Conservation (phyloP, 2,113 vertebrate species). For the Taxidea taxus region DNA sequence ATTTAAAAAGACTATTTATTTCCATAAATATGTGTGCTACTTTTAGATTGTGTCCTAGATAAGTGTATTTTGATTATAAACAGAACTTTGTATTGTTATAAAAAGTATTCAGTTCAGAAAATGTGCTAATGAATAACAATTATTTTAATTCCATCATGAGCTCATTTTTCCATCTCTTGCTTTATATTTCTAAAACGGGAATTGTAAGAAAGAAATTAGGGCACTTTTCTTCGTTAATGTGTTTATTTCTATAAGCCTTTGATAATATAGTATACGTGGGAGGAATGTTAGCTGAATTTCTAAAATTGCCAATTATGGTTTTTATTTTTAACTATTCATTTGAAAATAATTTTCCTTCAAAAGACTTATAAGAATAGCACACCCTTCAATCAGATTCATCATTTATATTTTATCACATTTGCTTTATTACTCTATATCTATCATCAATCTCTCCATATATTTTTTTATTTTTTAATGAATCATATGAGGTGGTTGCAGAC, state of each 20-base stretch:
- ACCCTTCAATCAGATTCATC: not conserved
- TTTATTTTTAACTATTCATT: conserved; percentile 16
- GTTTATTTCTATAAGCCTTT: not conserved
- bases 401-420: not conserved
- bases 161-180: not conserved
- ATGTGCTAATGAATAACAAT: conserved; percentile 43
- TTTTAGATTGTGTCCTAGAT: conserved; percentile 43
- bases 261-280: not conserved
- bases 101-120: conserved; percentile 29
- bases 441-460: not conserved
- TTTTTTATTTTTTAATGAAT: not conserved
- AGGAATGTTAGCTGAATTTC: not conserved
- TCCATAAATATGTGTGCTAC: not conserved
- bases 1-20: not conserved
- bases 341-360: not conserved
- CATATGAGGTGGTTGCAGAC: not conserved
- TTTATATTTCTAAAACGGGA: conserved; percentile 32
- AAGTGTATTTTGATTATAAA: conserved; percentile 14
- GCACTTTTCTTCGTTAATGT: not conserved
- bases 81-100: conserved; percentile 34
- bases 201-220: conserved; percentile 10
- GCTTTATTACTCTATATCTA: not conserved
- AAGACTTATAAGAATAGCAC: not conserved
- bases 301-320: conserved; percentile 15
- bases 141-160: conserved; percentile 35